Base-by-base conservation (phyloP, 2,888 invertebrate species). In the Nasonia oneida region DNA sequence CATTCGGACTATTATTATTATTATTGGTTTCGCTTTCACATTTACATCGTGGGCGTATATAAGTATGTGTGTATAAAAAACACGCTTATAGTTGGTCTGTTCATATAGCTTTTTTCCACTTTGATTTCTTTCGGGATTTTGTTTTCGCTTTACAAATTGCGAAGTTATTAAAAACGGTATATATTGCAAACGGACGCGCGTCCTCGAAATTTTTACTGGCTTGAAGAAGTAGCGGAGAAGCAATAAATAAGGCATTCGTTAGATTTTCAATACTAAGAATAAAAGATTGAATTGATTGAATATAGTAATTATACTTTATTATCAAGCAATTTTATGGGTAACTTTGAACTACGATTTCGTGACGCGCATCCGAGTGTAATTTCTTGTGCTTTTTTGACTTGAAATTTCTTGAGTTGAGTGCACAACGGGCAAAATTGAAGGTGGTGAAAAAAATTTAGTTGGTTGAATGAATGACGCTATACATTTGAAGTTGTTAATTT, bases 11-110 rank as follows among this genome's bases (percentile, higher is more conserved):
- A 29, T 29, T 29, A 29, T 29, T 29, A 29, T 53, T 53, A 57
- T 57, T 57, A 18, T 84, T 84, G 70, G 67, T 70, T 85, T 86
- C 39, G 70, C 57, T 57, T 84, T 81, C 77, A 83, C 83, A 81
- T 85, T 84, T 85, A 87, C 82, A 87, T 75, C 83, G 29, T 14
- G 57, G 57, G 57, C n/a, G 18, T 57, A n/a, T 29, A 29, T 29
- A 18, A 4, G 53, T 53, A 15, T 57, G 33, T 79, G 77, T 81
- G 80, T 81, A 83, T 87, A 67, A 81, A 85, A 85, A 85, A 80
- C 85, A 83, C 83, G 42, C n/a, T 57, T n/a, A 53, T 3, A 57
- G 57, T 77, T 77, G 53, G 80, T 70, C 76, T 18, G 15, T 18
- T 42, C 42, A 10, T 12, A 33, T 67, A n/a, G 23, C 29, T 77